Evolutionary conservation across 2,797 vertebrate species (phyloP), one percentile per base, ranked within the genome.

Genomic region (Myripristis murdjan): DNA sequence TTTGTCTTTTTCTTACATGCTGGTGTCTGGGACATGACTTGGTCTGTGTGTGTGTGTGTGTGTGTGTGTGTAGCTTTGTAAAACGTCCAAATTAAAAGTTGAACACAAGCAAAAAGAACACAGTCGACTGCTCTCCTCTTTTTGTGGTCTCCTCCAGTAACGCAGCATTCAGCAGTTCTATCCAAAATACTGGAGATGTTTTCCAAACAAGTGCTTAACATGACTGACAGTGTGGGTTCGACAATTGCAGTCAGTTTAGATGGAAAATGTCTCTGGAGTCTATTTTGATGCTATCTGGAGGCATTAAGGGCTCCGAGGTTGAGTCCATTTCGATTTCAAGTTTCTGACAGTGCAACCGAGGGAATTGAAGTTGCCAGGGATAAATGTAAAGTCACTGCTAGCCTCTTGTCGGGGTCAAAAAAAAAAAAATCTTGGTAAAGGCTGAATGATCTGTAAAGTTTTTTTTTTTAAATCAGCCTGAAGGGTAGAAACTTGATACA

Each of bases 401-500:
- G 73, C 23, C n/a, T n/a, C 48, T 64, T 60, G 54, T 83, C 72
- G 67, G 0, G 8, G 64, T 24, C 24, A n/a, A n/a, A n/a, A n/a
- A n/a, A n/a, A n/a, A 24, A 37, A 33, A 49, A 75, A 49, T 28
- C 39, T 63, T 53, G 37, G 4, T 7, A 52, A 35, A 28, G 41
- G 28, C 57, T 61, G 39, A 71, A 28, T 37, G 39, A 63, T 39
- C 8, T 46, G 49, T 77, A 65, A 64, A 6, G 26, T 53, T 65
- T 63, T 80, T 35, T 49, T 44, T 18, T n/a, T n/a, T n/a, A n/a
- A n/a, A 37, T 14, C 35, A 49, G 56, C 47, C 77, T 59, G 56
- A 65, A 73, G 58, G 16, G 61, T 4, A 76, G 61, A 76, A 55
- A 68, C 68, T n/a, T 35, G 48, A 78, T 75, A 77, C 64, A 70